These are phyloP conservation scores for Spatula versicolor DNA, from an alignment of 2,797 vertebrate species.

Conservation along the genomic window DNA sequence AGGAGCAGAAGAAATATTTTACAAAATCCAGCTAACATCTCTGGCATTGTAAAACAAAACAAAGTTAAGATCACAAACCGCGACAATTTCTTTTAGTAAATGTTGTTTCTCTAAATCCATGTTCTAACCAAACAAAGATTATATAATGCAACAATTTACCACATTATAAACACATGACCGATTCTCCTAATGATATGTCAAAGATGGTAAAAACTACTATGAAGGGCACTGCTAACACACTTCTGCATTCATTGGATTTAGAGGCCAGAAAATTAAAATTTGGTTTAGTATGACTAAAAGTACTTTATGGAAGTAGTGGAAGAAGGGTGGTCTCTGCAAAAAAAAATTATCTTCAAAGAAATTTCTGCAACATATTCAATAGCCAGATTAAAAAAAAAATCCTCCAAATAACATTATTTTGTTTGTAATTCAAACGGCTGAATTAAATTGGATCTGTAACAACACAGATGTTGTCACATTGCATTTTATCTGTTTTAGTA, in stretches of 20 bases:
- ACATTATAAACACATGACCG: not conserved
- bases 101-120: not conserved
- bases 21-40: not conserved
- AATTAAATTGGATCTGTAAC: not conserved
- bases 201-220: not conserved
- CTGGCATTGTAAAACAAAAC: not conserved
- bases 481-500: not conserved
- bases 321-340: not conserved
- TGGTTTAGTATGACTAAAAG: not conserved
- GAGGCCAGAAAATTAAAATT: not conserved
- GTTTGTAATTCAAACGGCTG: not conserved
- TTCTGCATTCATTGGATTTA: not conserved
- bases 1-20: not conserved
- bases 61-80: not conserved
- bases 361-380: not conserved
- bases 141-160: slow-evolving; percentile 3
- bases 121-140: not conserved
- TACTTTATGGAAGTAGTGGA: not conserved
- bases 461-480: not conserved
- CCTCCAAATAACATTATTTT: not conserved
- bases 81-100: not conserved
- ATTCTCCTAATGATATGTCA: not conserved
- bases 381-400: not conserved
- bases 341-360: not conserved
- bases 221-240: not conserved